A percentile compares a stretch with the other conserved stretches of the same genome.
These are phyloP conservation scores for Gallinago nigripennis DNA, from an alignment of 2,797 vertebrate genomes.

Conservation along the genomic window DNA sequence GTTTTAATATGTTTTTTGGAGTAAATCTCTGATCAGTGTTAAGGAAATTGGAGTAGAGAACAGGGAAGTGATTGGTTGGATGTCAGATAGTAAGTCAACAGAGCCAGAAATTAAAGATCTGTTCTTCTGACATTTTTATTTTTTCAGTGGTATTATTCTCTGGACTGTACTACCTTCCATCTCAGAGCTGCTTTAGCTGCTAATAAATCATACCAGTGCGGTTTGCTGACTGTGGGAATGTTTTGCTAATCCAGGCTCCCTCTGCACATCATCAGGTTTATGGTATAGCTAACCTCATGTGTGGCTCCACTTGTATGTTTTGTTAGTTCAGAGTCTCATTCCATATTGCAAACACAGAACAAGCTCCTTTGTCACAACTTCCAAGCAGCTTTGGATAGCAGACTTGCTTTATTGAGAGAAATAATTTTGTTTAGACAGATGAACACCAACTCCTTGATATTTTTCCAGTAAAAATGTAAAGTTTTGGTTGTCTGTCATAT, in stretches of 20 bases:
- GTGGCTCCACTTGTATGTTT: not conserved
- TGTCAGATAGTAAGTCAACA: not conserved
- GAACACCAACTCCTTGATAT: not conserved
- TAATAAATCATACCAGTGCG: not conserved
- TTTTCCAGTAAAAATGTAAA: not conserved
- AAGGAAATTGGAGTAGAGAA: not conserved
- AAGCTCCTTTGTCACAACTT: not conserved
- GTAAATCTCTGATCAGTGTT: not conserved
- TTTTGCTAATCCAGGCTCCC: slow-evolving; percentile 24
- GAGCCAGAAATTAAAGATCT: not conserved
- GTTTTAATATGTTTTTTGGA: not conserved
- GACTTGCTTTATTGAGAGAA: not conserved
- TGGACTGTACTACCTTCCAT: not conserved
- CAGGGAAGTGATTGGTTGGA: not conserved
- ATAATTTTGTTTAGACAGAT: not conserved
- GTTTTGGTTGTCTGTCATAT: not conserved
- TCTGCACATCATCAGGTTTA: not conserved
- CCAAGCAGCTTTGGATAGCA: not conserved
- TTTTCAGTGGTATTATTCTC: not conserved
- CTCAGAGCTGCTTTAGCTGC: not conserved
- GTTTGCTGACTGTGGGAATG: slow-evolving; percentile 7
- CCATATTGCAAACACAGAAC: not conserved
- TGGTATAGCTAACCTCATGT: not conserved
- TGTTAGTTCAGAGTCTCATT: not conserved
- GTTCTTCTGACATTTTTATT: not conserved